Evolutionary conservation across 2,797 vertebrate species (phyloP), one percentile per base, ranked within the genome.

Genomic region (Lacerta agilis): DNA sequence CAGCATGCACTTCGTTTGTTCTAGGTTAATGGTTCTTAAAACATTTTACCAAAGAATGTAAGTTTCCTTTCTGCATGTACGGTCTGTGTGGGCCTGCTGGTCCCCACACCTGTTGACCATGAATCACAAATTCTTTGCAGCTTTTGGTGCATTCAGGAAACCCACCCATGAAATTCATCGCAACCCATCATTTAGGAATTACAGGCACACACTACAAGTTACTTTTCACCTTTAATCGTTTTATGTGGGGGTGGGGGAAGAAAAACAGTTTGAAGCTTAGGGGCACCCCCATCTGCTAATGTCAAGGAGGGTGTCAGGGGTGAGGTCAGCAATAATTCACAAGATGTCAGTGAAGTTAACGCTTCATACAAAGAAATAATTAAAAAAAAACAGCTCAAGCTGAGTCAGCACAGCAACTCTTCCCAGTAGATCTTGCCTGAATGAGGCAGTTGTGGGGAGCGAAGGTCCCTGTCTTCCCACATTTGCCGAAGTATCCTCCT

Each of bases 251-350:
- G 29, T 13, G 18, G 17, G 29, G 25, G 13, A 78, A 76, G 43
- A 33, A 71, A 80, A 72, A 80, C 41, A 33, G 41, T 58, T 85
- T 82, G 79, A 75, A 86, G n/a, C 87, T 86, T 43, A 27, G 73
- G 73, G 80, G 86, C 85, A 0, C 92, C 91, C 92, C 91, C 89
- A 92, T 92, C 89, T 86, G 20, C 58, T 0, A 1, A 33, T 18
- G 13, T 33, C 72, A 38, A 73, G 49, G 49, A 55, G 49, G 49
- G 49, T 13, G 49, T 55, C 13, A 33, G 13, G 49, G 49, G 13
- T 55, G 3, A 55, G 49, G 49, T 55, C 49, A 55, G 49, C 49
- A 13, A 55, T 49, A 49, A 49, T 49, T 49, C 49, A 49, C 49
- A 49, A 49, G 49, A 49, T 55, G 49, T 55, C 49, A 55, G 49